A percentile compares a stretch with the other conserved stretches of the same genome.
Conservation (phyloP, 2,113 vertebrate genomes). For the Gasterosteus nipponicus region DNA sequence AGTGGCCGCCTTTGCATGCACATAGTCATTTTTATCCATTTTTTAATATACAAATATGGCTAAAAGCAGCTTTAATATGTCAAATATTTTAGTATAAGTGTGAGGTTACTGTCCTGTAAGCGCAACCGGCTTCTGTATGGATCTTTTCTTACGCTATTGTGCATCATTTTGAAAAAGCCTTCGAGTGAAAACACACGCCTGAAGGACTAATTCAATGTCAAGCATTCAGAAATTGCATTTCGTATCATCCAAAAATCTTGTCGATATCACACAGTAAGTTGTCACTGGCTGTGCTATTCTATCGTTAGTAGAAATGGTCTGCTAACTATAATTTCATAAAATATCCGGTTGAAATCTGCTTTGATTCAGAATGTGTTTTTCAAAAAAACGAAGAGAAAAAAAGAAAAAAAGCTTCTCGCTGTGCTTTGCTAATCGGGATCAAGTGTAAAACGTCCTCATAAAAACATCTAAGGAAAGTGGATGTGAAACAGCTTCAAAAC, state of each 20-base stretch:
- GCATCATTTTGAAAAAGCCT: background rate
- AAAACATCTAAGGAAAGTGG: slow-evolving; percentile 3
- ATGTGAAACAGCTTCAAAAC: slow-evolving; percentile 18
- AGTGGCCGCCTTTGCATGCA: background rate
- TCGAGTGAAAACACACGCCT: background rate
- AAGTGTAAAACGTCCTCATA: background rate
- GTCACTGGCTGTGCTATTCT: background rate
- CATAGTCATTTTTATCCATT: background rate
- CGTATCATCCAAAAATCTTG: background rate
- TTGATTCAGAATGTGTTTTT: slow-evolving; percentile 2
- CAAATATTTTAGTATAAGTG: background rate
- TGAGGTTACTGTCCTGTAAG: background rate
- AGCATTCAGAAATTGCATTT: background rate
- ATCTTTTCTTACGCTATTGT: background rate
- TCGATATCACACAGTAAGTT: background rate
- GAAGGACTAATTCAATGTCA: background rate
- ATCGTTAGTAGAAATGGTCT: background rate
- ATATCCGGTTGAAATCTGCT: background rate
- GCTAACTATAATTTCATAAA: slow-evolving; percentile 2
- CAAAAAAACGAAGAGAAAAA: background rate
- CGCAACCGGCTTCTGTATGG: background rate
- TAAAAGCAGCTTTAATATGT: background rate
- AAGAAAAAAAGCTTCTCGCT: background rate
- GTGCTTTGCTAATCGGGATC: background rate
- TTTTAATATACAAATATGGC: background rate